Conservation (phyloP, 1,140 invertebrate genomes). For the Ips nitidus region DNA sequence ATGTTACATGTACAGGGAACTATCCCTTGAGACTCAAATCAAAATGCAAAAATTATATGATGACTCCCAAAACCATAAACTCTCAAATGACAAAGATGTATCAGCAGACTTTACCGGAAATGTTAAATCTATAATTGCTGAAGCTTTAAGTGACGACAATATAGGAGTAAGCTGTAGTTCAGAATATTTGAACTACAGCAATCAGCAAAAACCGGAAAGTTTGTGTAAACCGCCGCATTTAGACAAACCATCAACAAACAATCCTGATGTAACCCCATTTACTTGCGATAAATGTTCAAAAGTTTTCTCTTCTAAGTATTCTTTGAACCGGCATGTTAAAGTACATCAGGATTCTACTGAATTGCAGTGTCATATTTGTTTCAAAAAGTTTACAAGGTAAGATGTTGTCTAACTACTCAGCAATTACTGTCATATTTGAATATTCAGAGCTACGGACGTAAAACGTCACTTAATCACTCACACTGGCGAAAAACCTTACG, state of each 20-base stretch:
- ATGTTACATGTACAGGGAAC: slow-evolving; percentile 42
- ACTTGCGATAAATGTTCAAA: no score
- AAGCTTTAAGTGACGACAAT: neutral
- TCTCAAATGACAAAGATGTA: no score
- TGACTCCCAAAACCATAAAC: no score
- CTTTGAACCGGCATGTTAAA: slow-evolving; percentile 40
- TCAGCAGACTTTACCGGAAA: slow-evolving; percentile 8
- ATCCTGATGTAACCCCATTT: no score
- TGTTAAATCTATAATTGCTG: slow-evolving; percentile 1
- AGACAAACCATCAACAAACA: no score
- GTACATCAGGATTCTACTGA: slow-evolving; percentile 40
- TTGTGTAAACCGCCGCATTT: no score
- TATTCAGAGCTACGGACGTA: slow-evolving; percentile 38
- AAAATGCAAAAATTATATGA: slow-evolving; percentile 12
- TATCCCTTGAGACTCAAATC: slow-evolving; percentile 38
- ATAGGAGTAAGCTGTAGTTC: neutral
- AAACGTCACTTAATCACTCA: slow-evolving; percentile 57
- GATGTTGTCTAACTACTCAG: neutral
- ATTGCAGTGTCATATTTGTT: slow-evolving; percentile 41
- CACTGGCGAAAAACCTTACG: slow-evolving; percentile 71
- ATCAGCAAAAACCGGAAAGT: no score
- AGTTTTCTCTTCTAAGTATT: slow-evolving; percentile 28
- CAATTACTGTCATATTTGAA: slow-evolving; percentile 6
- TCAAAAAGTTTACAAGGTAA: slow-evolving; percentile 40
- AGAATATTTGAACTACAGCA: no score